Base-by-base conservation (phyloP, 2,113 vertebrate genomes). In the Grus americana region DNA sequence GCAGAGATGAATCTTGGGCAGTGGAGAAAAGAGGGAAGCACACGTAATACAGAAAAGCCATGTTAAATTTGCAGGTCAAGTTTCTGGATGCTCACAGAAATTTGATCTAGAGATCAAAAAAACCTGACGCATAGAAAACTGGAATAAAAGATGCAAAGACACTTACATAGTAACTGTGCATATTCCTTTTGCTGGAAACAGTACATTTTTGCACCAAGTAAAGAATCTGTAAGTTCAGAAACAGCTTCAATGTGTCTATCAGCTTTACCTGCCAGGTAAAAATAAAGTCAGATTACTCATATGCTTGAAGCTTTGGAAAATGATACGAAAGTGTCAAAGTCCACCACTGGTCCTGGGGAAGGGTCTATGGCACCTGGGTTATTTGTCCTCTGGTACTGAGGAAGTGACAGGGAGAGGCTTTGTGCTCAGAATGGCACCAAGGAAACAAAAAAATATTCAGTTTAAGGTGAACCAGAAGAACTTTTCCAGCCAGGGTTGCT, bases 261-360 rank as follows among this genome's bases (percentile, higher is more conserved):
- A 73, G 36, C 27, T 88, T 50, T 62, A 50, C 6, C 26, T 21
- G 40, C 12, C 6, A 73, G 26, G 14, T 55, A 63, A 67, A 93
- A 88, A 54, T 6, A 21, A 85, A 40, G 49, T 27, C 8, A 18
- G 62, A 50, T 36, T 19, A 40, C 13, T 67, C 13, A 7, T 2
- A 66, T 2, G 2, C 44, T 32, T 50, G 47, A 58, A 74, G 21
- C 6, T 67, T 93, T n/a, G 32, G 21, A 32, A 84, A 87, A 71
- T 11, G 0, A 90, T 5, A 62, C 4, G 7, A 0, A 59, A 50
- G 24, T 4, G 3, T 40, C 20, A 12, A 68, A 11, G 30, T 57
- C 20, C 30, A 55, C 22, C 17, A 30, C 9, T 38, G 21, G 42
- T 79, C 29, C 32, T 46, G 12, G 3, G 10, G 5, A 70, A 4